Percentiles rank a stretch among this genome's conserved stretches.
Evolutionary conservation across 2,113 vertebrate genomes (phyloP).

Genomic region (Pomatorhinus ruficollis): DNA sequence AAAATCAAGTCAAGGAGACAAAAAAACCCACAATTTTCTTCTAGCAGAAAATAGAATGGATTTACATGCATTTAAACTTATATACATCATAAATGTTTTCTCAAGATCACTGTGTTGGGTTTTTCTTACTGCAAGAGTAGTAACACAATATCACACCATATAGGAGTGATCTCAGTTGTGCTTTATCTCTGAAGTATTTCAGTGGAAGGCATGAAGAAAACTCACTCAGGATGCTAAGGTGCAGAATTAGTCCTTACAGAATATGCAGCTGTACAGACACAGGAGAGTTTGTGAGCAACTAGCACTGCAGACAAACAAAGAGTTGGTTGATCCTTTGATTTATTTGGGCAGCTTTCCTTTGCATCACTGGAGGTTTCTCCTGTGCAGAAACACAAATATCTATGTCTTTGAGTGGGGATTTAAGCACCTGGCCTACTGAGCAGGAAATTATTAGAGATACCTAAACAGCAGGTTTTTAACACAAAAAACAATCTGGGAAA

Average conservation of each 20-base stretch:
- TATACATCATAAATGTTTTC: neutral
- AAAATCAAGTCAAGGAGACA: neutral
- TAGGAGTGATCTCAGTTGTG: neutral
- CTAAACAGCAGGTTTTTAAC: neutral
- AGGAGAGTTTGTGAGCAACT: neutral
- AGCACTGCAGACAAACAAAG: neutral
- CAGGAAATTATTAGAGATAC: neutral
- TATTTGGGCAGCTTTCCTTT: neutral
- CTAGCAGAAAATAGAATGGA: neutral
- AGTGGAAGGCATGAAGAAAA: neutral
- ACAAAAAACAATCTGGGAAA: neutral
- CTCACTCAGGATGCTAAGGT: neutral
- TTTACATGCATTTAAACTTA: neutral
- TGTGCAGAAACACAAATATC: neutral
- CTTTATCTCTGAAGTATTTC: neutral
- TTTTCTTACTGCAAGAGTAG: neutral
- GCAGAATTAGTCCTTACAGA: neutral
- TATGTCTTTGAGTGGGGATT: neutral
- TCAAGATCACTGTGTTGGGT: neutral
- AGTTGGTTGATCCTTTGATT: neutral
- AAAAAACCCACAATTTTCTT: neutral
- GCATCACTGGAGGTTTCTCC: neutral
- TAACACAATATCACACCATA: rapidly evolving
- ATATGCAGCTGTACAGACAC: neutral
- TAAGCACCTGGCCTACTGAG: neutral